Evolutionary conservation across 64 coral and sea anemone species (phyloP), one percentile per base, ranked within the genome.

Genomic region (Stichodactyla helianthus): DNA sequence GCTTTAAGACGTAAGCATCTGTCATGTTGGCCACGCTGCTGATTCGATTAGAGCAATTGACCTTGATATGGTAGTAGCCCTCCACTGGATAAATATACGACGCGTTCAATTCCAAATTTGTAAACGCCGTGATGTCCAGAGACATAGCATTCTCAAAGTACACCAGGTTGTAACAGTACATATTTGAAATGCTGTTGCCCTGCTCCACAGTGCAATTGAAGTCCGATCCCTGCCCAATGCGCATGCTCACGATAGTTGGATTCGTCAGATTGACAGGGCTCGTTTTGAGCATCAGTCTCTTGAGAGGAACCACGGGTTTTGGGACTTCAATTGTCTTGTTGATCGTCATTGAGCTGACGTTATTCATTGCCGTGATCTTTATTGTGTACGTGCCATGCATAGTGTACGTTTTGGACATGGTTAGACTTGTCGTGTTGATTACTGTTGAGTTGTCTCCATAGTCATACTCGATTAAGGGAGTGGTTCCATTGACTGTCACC

Each of bases 241-340:
- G 68, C 50, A 87, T 81, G 7, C 19, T 74, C 50, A 96, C 22
- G 18, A 68, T 7, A 7, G 89, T 84, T 9, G 84, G 52, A 6
- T 84, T 52, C 65, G 71, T 93, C 15, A 79, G 52, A 44, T 93
- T 90, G 19, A 85, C 79, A n/a, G 71, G 70, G 0, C 18, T 14
- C 26, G n/a, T 89, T 15, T 70, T 50, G 10, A 96, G 6, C 25
- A 61, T 6, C 56, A 90, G 82, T 9, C 51, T 28, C 18, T 82
- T 50, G 27, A 94, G 62, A 14, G 52, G 18, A 71, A 95, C n/a
- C 4, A 92, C 93, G 27, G 93, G 93, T 77, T 95, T 95, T 10
- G 28, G 62, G 16, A 95, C 93, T 7, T 14, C 50, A 0, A 92
- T 82, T 15, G 13, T 11, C 8, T 54, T 35, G 2, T 19, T 82